Conservation (phyloP, 2,888 invertebrate species). For the Drosophila sordidula region DNA sequence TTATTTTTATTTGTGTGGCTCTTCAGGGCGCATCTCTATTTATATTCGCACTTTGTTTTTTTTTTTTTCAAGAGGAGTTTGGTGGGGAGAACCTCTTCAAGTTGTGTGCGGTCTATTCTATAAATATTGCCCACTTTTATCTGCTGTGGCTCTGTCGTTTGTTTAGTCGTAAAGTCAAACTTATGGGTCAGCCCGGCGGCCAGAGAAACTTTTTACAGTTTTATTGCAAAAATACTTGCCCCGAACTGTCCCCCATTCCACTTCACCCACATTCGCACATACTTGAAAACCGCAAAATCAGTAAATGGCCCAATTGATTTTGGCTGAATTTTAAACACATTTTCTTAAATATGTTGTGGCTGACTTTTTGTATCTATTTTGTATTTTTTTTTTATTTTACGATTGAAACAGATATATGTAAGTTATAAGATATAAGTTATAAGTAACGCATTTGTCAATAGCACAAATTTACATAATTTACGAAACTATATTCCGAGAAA, state of each 20-base stretch:
- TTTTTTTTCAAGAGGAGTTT: too few species aligned
- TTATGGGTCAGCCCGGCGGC: conserved; percentile 52
- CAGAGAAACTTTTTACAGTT: conserved; percentile 36
- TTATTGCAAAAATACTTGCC: conserved; percentile 21
- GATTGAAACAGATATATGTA: too few species aligned
- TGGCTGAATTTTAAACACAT: conserved; percentile 6
- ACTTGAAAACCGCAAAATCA: conserved; percentile 31
- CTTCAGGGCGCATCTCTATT: conserved; percentile 33
- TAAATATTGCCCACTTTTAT: conserved; percentile 53
- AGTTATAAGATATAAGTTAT: too few species aligned
- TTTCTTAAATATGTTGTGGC: too few species aligned
- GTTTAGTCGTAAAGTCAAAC: conserved; percentile 48
- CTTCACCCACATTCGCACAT: conserved; percentile 2
- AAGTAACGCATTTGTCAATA: too few species aligned
- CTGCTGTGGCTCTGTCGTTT: conserved; percentile 15
- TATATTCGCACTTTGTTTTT: conserved; percentile 33
- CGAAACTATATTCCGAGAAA: too few species aligned
- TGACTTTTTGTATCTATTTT: too few species aligned
- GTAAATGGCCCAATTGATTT: conserved; percentile 42
- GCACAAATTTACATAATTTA: too few species aligned
- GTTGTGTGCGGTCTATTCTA: conserved; percentile 31
- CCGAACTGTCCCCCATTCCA: neutral
- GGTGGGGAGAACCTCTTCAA: too few species aligned
- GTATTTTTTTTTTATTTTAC: too few species aligned
- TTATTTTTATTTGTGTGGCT: conserved; percentile 2